Conservation (phyloP, 2,797 vertebrate species). For the Botia almorhae region DNA sequence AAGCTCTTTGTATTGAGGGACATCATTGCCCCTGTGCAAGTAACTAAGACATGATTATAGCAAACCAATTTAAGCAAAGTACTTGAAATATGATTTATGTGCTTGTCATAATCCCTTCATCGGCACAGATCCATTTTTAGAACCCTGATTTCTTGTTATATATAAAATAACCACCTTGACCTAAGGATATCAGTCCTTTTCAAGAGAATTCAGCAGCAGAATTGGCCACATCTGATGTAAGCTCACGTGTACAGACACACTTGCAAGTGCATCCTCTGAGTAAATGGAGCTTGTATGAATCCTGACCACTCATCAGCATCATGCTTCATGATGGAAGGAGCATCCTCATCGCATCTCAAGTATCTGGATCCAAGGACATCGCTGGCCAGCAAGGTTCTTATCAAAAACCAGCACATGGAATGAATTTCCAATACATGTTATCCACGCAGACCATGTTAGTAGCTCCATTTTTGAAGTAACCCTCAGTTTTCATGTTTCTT, state of each 20-base stretch:
- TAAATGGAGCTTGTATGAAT: background rate
- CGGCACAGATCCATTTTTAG: constrained; percentile 10
- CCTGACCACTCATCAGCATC: background rate
- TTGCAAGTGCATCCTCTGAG: background rate
- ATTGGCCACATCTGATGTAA: constrained; percentile 21
- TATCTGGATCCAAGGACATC: background rate
- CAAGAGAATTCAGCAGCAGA: constrained; percentile 1
- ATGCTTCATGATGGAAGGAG: background rate
- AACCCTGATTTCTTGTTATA: background rate
- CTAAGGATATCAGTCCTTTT: constrained; percentile 9
- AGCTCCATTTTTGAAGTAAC: background rate
- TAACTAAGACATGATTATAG: background rate
- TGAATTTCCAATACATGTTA: background rate
- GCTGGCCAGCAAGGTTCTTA: background rate
- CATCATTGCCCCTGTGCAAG: background rate
- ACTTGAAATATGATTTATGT: background rate
- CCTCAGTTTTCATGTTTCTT: background rate
- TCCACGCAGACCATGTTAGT: background rate
- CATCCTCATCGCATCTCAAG: constrained; percentile 28
- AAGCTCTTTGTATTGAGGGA: background rate
- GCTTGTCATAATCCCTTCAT: background rate
- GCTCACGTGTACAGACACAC: background rate
- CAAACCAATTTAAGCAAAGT: background rate
- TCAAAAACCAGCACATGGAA: constrained; percentile 6
- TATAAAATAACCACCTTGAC: background rate